These are phyloP conservation scores for Aporophyla nigra DNA, from an alignment of 2,888 invertebrate genomes.

Conservation along the genomic window DNA sequence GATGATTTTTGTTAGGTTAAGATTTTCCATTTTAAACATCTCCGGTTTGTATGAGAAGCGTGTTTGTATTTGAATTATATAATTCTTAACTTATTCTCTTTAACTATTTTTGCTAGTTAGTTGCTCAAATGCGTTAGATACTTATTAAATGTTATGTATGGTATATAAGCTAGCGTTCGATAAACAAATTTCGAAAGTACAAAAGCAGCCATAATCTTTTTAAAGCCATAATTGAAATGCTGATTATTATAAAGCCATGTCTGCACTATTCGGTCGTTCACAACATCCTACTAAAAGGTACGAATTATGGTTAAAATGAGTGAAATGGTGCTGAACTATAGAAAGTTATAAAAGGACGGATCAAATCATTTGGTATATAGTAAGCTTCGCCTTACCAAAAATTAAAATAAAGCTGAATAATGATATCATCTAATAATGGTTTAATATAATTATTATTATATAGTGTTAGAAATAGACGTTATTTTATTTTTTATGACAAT, in stretches of 20 bases:
- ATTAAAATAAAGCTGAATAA: conserved; percentile 30
- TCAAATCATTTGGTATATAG: conserved; percentile 37
- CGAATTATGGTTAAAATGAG: conserved; percentile 51
- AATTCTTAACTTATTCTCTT: conserved; percentile 39
- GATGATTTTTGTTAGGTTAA: conserved; percentile 48
- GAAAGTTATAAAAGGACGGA: conserved; percentile 47
- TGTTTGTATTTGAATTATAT: conserved; percentile 49
- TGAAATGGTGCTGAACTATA: conserved; percentile 70
- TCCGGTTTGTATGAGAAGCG: conserved; percentile 33
- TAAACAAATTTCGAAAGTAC: conserved; percentile 51
- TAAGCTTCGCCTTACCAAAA: conserved; percentile 62
- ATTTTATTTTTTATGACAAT: conserved; percentile 23
- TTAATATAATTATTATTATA: conserved; percentile 16
- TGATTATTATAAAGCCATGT: conserved; percentile 46
- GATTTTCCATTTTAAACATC: conserved; percentile 46
- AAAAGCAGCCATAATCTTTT: conserved; percentile 59
- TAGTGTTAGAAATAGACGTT: conserved; percentile 25
- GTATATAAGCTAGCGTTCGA: conserved; percentile 13
- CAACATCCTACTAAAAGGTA: conserved; percentile 52
- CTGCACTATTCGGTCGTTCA: conserved; percentile 63
- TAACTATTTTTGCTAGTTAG: conserved; percentile 43
- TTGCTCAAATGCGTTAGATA: conserved; percentile 49
- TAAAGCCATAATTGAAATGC: conserved; percentile 23
- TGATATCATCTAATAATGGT: conserved; percentile 33
- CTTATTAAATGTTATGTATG: conserved; percentile 30